These are phyloP conservation scores for Felis chaus DNA, from an alignment of 2,113 vertebrate genomes.

Conservation along the genomic window DNA sequence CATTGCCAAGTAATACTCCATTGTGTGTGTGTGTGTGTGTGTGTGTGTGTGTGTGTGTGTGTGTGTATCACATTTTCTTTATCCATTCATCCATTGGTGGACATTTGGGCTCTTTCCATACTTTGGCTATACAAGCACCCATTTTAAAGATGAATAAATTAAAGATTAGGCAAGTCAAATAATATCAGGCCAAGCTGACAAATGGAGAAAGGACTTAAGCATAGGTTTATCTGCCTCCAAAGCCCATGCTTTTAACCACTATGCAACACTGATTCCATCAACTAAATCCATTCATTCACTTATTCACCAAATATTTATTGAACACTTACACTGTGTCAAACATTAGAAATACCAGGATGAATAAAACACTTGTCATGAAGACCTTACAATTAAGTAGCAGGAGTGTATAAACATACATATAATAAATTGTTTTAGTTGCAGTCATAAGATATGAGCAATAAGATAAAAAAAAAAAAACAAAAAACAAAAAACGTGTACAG, in stretches of 20 bases:
- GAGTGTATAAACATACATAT: neutral
- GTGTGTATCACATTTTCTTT: too few relatives aligned
- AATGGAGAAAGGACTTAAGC: neutral
- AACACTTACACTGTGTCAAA: neutral
- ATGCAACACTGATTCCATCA: neutral
- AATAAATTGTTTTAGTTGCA: neutral
- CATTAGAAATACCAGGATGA: neutral
- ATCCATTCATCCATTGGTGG: too few relatives aligned
- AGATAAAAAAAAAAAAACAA: neutral
- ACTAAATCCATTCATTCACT: neutral
- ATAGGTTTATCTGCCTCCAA: neutral
- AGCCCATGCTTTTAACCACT: neutral
- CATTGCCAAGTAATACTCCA: too few relatives aligned
- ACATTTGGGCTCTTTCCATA: too few relatives aligned
- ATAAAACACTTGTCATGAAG: neutral
- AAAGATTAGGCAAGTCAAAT: neutral
- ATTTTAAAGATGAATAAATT: constrained; percentile 23
- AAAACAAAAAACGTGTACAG: neutral
- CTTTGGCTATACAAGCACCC: neutral
- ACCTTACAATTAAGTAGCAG: neutral
- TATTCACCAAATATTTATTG: neutral
- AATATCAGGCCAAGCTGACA: neutral
- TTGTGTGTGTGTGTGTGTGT: too few relatives aligned
- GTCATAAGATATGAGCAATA: neutral
- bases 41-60: too few relatives aligned